phyloP scores from a whole-genome alignment of 2,113 vertebrate species.

The Chlorodrepanis virens region DNA sequence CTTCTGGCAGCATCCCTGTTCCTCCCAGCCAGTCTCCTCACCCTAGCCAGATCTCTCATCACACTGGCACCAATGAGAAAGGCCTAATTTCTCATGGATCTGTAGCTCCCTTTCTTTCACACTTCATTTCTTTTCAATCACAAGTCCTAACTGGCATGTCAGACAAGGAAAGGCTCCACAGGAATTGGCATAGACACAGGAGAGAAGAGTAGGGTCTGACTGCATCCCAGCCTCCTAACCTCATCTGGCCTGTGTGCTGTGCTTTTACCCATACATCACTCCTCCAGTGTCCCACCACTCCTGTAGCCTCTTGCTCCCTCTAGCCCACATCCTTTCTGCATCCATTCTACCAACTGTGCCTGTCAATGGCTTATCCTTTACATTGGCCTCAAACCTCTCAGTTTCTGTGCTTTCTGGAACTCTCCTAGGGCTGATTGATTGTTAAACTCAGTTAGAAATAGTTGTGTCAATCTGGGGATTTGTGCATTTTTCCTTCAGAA shows the following conservation, averaged over 20 bases:
- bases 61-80: not conserved
- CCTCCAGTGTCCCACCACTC: not conserved
- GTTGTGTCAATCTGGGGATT: fast-evolving
- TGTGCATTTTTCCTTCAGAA: conserved; percentile 48
- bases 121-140: not conserved
- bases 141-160: not conserved
- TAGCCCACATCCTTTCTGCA: not conserved
- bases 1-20: not conserved
- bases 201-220: not conserved
- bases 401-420: not conserved
- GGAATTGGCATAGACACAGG: not conserved
- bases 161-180: not conserved
- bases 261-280: not conserved
- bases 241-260: not conserved
- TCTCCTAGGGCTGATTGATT: not conserved
- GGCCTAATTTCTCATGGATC: not conserved
- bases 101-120: not conserved
- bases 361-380: not conserved
- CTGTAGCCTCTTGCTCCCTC: not conserved
- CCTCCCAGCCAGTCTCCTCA: not conserved
- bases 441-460: not conserved
- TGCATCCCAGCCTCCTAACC: not conserved
- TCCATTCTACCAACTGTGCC: not conserved
- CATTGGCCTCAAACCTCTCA: not conserved
- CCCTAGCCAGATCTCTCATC: not conserved